Percentiles rank a stretch among this genome's conserved stretches.
These are phyloP conservation scores for Cyaniris semiargus DNA, from an alignment of 2,888 invertebrate species.

Conservation along the genomic window DNA sequence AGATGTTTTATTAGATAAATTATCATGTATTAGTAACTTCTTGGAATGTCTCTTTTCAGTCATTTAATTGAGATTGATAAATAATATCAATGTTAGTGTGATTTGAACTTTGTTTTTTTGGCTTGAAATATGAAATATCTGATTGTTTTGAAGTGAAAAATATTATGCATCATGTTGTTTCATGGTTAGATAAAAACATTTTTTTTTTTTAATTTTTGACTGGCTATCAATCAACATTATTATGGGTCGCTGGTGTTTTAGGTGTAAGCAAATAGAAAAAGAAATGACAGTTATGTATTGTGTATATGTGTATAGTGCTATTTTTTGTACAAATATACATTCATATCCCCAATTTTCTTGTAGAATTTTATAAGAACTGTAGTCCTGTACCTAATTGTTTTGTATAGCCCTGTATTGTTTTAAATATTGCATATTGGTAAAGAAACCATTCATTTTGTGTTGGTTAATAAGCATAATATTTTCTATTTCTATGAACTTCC, in stretches of 20 bases:
- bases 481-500: background rate
- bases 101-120: background rate
- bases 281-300: background rate
- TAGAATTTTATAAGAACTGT: background rate
- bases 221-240: background rate
- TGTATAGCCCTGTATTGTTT: background rate
- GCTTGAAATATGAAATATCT: background rate
- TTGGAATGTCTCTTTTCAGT: background rate
- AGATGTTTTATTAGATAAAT: slow-evolving; percentile 1
- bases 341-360: background rate
- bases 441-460: background rate
- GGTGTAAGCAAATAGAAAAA: background rate
- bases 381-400: background rate
- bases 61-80: background rate
- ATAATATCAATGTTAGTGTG: background rate
- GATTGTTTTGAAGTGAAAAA: background rate
- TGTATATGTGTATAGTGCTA: background rate
- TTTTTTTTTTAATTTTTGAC: background rate
- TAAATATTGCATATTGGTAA: background rate
- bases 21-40: background rate
- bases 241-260: background rate
- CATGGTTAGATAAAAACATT: background rate
- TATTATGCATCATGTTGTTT: background rate
- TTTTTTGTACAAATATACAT: background rate
- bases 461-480: background rate